Evolutionary conservation across 2,797 vertebrate genomes (phyloP).

Genomic region (Bradypodion ventrale): DNA sequence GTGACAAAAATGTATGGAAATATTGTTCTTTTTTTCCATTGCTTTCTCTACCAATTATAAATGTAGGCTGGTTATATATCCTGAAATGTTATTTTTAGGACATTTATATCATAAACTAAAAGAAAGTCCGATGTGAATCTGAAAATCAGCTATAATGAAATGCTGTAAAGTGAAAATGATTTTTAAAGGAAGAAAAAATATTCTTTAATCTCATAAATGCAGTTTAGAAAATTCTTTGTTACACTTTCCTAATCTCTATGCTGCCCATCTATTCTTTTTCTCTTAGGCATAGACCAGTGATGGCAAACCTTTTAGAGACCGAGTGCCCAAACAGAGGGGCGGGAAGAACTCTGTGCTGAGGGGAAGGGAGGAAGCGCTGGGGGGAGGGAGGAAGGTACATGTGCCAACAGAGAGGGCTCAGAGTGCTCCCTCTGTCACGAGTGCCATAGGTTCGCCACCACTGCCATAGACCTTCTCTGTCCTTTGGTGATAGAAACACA

Average conservation of each 20-base stretch:
- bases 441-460: no score
- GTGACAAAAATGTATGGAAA: background rate
- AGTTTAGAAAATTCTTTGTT: background rate
- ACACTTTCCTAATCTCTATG: background rate
- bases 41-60: background rate
- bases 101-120: background rate
- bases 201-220: background rate
- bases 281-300: background rate
- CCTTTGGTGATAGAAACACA: background rate
- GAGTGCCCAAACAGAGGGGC: no score
- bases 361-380: no score
- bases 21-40: background rate
- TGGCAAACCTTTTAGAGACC: no score
- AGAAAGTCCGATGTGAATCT: background rate
- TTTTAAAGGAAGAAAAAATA: background rate
- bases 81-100: background rate
- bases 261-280: background rate
- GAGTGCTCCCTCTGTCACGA: no score
- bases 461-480: no score
- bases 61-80: background rate
- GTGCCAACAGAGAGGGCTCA: no score
- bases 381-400: no score
- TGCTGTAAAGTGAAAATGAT: background rate
- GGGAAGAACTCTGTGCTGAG: no score
- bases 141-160: background rate